Conservation (phyloP, 2,888 invertebrate genomes). For the Heliconius ismenius region DNA sequence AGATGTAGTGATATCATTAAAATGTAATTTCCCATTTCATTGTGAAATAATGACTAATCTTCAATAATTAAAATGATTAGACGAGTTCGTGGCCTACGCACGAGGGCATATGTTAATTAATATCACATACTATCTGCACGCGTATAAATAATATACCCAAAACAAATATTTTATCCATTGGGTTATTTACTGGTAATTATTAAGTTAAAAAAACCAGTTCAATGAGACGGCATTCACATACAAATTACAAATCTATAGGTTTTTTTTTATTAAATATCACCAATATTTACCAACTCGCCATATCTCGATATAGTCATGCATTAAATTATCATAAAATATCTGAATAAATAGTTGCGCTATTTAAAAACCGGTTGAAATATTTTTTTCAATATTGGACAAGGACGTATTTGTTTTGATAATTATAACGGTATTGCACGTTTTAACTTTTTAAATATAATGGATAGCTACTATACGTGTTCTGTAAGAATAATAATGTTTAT, state of each 20-base stretch:
- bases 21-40: neutral
- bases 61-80: neutral
- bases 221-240: too few species aligned
- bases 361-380: conserved; percentile 14
- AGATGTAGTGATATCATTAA: neutral
- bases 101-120: conserved; percentile 12
- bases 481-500: neutral
- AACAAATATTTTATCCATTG: too few species aligned
- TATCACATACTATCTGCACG: neutral
- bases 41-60: neutral
- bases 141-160: too few species aligned
- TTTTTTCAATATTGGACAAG: conserved; percentile 10
- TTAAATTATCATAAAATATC: conserved; percentile 6
- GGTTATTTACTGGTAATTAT: too few species aligned
- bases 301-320: neutral
- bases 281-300: neutral
- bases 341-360: neutral
- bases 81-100: neutral
- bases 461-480: neutral
- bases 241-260: too few species aligned
- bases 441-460: neutral
- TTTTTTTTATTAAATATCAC: too few species aligned
- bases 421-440: conserved; percentile 7
- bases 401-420: conserved; percentile 22
- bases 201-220: too few species aligned